These are phyloP conservation scores for Scyliorhinus canicula DNA, from an alignment of 2,797 vertebrate species.

Conservation along the genomic window DNA sequence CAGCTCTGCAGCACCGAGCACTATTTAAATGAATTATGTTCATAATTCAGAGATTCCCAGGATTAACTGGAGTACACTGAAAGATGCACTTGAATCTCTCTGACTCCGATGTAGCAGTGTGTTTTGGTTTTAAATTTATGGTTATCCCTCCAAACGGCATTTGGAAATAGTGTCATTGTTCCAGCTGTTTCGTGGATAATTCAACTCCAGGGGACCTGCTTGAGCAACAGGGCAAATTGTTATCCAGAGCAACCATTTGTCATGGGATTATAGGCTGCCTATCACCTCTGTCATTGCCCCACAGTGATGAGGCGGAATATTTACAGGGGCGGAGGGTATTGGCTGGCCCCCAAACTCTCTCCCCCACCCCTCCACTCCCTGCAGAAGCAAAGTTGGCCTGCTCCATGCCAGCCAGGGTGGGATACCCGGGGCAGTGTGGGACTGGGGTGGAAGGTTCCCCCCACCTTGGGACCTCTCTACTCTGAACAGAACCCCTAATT, in stretches of 20 bases:
- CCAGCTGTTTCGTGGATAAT: neutral
- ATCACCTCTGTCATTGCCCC: neutral
- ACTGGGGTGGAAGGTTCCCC: too few relatives aligned
- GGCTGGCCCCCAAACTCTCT: too few relatives aligned
- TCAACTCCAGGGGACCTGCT: neutral
- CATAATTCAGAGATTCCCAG: neutral
- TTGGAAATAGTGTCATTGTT: neutral
- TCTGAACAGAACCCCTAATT: too few relatives aligned
- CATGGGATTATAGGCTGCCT: neutral
- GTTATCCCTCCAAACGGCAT: neutral
- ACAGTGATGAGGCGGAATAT: neutral
- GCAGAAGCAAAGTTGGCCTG: too few relatives aligned
- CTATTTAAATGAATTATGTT: neutral
- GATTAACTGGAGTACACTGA: neutral
- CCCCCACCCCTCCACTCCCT: too few relatives aligned
- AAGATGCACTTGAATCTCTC: neutral
- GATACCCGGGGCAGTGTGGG: too few relatives aligned
- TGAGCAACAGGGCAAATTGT: neutral
- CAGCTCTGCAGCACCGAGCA: too few relatives aligned
- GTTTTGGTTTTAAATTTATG: neutral
- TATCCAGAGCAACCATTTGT: neutral
- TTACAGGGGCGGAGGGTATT: too few relatives aligned
- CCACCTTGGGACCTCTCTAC: too few relatives aligned
- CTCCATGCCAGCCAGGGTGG: too few relatives aligned
- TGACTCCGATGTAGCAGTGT: neutral